A percentile compares a stretch with the other conserved stretches of the same genome.
Conservation (phyloP, 2,797 vertebrate genomes). For the Artibeus jamaicensis region DNA sequence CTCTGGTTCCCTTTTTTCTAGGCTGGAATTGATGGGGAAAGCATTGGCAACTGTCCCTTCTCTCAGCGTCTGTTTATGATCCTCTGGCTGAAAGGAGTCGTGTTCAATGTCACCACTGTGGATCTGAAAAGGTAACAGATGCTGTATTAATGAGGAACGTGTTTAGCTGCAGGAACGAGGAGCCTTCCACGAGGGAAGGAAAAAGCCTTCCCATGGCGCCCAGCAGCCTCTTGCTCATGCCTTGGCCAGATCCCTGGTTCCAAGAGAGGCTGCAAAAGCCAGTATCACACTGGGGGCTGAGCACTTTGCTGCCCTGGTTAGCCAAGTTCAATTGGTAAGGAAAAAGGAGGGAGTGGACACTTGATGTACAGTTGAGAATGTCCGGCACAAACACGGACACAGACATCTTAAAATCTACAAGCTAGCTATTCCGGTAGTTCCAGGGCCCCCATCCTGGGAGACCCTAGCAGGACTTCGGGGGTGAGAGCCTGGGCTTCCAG, state of each 20-base stretch:
- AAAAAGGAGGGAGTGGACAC: background rate
- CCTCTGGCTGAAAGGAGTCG: conserved; percentile 99
- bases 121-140: conserved; percentile 93
- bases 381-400: background rate
- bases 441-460: background rate
- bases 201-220: background rate
- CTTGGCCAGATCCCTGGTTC: background rate
- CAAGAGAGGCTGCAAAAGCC: background rate
- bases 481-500: background rate
- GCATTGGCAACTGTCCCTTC: conserved; percentile 98
- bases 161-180: background rate
- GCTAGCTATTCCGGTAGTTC: too few species aligned
- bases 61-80: conserved; percentile 99
- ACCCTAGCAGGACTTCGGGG: background rate
- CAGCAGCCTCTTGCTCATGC: background rate
- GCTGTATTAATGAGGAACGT: background rate
- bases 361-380: accelerated
- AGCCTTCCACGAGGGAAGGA: accelerated
- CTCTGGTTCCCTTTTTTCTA: conserved; percentile 72
- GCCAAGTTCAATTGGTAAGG: background rate
- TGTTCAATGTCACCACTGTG: conserved; percentile 99
- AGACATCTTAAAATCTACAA: background rate
- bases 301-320: background rate
- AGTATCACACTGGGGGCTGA: background rate
- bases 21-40: conserved; percentile 97